These are phyloP conservation scores for Linurgus olivaceus DNA, from an alignment of 2,797 vertebrate genomes.

Conservation along the genomic window DNA sequence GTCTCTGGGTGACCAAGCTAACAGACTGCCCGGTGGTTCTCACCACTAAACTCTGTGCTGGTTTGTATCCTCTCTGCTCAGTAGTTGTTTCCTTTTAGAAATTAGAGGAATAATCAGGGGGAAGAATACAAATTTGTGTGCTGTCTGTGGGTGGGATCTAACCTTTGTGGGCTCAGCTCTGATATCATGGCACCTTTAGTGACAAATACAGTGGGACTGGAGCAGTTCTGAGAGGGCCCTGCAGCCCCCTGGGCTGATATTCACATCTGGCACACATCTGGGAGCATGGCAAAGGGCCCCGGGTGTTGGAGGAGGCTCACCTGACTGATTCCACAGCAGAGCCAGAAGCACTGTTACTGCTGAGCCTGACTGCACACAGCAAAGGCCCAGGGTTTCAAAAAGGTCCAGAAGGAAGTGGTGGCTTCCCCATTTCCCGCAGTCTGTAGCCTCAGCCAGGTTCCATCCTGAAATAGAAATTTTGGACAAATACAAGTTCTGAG, in stretches of 20 bases:
- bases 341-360: neutral
- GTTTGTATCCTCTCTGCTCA: neutral
- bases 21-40: neutral
- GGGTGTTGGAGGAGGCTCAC: neutral
- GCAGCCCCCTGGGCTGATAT: neutral
- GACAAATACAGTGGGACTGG: neutral
- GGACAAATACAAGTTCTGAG: neutral
- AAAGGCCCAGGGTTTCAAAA: neutral
- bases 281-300: neutral
- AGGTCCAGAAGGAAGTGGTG: neutral
- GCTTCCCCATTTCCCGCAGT: neutral
- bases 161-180: neutral
- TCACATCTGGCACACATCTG: neutral
- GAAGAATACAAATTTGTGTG: neutral
- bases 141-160: neutral
- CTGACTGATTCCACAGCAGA: neutral
- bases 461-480: neutral
- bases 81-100: neutral
- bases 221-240: neutral
- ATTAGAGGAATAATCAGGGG: neutral
- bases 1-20: neutral
- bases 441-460: neutral
- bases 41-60: neutral
- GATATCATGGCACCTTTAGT: neutral
- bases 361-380: neutral